Conservation (phyloP, 2,113 vertebrate genomes). For the Cervus canadensis region DNA sequence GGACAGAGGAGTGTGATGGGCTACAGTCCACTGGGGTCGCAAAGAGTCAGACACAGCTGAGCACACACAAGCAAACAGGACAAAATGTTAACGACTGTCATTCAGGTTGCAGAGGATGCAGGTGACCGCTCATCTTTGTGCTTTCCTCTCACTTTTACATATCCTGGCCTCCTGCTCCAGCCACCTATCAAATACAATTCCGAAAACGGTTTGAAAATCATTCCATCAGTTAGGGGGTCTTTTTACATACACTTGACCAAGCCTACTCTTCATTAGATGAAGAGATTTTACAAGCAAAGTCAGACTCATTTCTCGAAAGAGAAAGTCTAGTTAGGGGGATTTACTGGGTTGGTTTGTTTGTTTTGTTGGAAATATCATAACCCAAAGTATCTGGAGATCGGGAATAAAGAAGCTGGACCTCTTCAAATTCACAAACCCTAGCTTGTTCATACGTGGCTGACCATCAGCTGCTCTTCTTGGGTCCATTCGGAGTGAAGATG, state of each 20-base stretch:
- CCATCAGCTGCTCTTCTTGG: neutral
- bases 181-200: neutral
- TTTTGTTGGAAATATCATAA: neutral
- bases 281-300: neutral
- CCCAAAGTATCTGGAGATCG: neutral
- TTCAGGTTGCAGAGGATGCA: neutral
- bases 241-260: neutral
- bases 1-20: neutral
- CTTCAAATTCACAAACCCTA: neutral
- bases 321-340: neutral
- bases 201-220: neutral
- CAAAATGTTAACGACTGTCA: neutral
- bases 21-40: neutral
- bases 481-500: accelerated
- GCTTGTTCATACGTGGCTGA: accelerated
- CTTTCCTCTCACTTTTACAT: neutral
- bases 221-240: neutral
- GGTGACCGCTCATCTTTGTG: neutral
- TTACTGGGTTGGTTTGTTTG: neutral
- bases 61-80: neutral
- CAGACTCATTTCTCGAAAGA: neutral
- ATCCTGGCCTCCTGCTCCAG: neutral
- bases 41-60: neutral
- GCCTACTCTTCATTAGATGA: neutral
- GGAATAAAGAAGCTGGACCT: neutral